phyloP scores from a whole-genome alignment of 1,140 invertebrate genomes.

The Polyergus mexicanus region DNA sequence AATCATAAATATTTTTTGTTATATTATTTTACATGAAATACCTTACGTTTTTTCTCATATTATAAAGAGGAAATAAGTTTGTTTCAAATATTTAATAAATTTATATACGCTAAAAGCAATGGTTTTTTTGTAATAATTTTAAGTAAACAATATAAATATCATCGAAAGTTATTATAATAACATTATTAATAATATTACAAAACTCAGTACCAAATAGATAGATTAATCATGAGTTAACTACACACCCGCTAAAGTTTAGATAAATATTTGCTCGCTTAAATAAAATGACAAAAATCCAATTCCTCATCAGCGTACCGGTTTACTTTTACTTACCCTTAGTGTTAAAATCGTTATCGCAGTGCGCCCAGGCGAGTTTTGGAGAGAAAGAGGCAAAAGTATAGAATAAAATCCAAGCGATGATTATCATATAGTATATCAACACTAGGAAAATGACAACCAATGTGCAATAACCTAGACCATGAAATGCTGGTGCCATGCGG shows the following conservation, averaged over 20 bases:
- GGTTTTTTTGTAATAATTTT: not conserved
- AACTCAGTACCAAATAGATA: not conserved
- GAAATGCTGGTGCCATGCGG: slow-evolving; percentile 89
- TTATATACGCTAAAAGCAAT: too few relatives aligned
- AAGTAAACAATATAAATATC: slow-evolving; percentile 14
- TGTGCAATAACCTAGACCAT: slow-evolving; percentile 90
- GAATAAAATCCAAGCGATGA: slow-evolving; percentile 93
- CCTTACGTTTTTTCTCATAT: too few relatives aligned
- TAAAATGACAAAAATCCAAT: not conserved
- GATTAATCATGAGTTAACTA: not conserved
- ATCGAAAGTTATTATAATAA: not conserved
- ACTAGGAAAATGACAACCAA: slow-evolving; percentile 92
- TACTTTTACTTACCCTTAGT: slow-evolving; percentile 86
- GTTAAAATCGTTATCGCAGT: slow-evolving; percentile 91
- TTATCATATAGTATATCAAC: slow-evolving; percentile 94
- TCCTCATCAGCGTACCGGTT: not conserved
- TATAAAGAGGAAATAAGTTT: too few relatives aligned
- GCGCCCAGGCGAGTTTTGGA: slow-evolving; percentile 90
- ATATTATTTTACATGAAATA: too few relatives aligned
- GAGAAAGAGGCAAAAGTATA: slow-evolving; percentile 92
- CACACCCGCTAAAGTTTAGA: not conserved
- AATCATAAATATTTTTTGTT: too few relatives aligned
- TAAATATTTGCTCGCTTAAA: not conserved
- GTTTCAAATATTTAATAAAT: too few relatives aligned
- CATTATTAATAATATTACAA: not conserved